Conservation (phyloP, 2,113 vertebrate species). For the Leuciscus idus region DNA sequence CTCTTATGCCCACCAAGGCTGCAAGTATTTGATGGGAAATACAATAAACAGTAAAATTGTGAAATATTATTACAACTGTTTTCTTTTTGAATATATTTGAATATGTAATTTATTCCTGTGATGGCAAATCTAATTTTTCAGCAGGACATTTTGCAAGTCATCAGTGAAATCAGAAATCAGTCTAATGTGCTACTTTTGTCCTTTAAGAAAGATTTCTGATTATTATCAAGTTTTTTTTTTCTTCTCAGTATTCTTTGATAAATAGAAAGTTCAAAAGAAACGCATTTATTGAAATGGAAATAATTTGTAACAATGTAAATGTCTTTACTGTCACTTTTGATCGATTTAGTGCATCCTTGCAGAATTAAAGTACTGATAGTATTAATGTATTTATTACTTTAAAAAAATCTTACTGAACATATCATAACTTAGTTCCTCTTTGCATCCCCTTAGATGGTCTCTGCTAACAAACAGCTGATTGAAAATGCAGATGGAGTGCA, state of each 20-base stretch:
- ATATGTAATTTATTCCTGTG: background rate
- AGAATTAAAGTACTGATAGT: background rate
- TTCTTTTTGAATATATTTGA: background rate
- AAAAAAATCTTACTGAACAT: background rate
- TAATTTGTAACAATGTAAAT: background rate
- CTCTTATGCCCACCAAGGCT: background rate
- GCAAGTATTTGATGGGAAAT: background rate
- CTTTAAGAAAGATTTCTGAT: background rate
- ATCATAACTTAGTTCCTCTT: constrained; percentile 22
- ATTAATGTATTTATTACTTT: background rate
- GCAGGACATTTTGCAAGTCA: background rate
- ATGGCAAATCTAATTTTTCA: background rate
- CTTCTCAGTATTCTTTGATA: background rate
- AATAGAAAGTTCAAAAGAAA: background rate
- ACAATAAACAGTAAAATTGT: background rate
- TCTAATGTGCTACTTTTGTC: background rate
- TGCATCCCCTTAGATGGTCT: constrained; percentile 85
- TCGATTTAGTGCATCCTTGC: background rate
- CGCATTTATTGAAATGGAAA: background rate
- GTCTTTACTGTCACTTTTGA: background rate
- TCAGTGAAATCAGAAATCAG: background rate
- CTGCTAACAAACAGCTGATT: constrained; percentile 89
- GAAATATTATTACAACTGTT: background rate
- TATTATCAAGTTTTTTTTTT: background rate
- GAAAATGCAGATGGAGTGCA: constrained; percentile 88